Percentiles rank a stretch among this genome's conserved stretches.
Evolutionary conservation across 2,797 vertebrate species (phyloP).

Genomic region (Eupleurogrammus muticus): DNA sequence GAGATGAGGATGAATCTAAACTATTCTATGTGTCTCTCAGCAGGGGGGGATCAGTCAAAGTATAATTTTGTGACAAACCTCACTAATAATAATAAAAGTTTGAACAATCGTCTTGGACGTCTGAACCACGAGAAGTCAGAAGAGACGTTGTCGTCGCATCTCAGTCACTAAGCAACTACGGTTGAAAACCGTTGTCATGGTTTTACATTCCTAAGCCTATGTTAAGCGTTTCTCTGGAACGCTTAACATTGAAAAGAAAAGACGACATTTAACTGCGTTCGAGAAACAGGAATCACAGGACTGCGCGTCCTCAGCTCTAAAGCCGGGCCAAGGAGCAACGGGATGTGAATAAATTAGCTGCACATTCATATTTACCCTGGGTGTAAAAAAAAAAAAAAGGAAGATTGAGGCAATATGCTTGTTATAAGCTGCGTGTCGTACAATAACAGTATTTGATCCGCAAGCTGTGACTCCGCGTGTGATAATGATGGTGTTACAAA

Average conservation of each 20-base stretch:
- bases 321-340: conserved; percentile 46
- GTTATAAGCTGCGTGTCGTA: conserved; percentile 25
- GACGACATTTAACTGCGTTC: conserved; percentile 56
- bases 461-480: conserved; percentile 13
- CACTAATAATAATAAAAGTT: conserved; percentile 30
- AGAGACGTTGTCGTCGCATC: conserved; percentile 15
- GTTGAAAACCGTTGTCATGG: conserved; percentile 16
- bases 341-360: conserved; percentile 69
- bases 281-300: conserved; percentile 36
- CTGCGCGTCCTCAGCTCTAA: conserved; percentile 32
- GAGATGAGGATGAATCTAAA: conserved; percentile 38
- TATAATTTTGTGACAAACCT: conserved; percentile 29
- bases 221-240: conserved; percentile 30
- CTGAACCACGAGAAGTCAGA: conserved; percentile 14
- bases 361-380: conserved; percentile 42
- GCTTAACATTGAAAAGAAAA: conserved; percentile 52
- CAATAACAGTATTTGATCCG: conserved; percentile 25
- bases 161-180: conserved; percentile 48
- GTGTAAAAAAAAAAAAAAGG: no score
- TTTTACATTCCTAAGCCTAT: background rate
- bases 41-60: conserved; percentile 47
- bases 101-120: conserved; percentile 21
- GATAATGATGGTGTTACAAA: background rate
- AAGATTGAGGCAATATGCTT: conserved; percentile 29
- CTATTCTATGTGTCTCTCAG: conserved; percentile 30